Percentiles rank a stretch among this genome's conserved stretches.
phyloP scores from a whole-genome alignment of 2,113 vertebrate species.

The Embiotoca jacksoni region DNA sequence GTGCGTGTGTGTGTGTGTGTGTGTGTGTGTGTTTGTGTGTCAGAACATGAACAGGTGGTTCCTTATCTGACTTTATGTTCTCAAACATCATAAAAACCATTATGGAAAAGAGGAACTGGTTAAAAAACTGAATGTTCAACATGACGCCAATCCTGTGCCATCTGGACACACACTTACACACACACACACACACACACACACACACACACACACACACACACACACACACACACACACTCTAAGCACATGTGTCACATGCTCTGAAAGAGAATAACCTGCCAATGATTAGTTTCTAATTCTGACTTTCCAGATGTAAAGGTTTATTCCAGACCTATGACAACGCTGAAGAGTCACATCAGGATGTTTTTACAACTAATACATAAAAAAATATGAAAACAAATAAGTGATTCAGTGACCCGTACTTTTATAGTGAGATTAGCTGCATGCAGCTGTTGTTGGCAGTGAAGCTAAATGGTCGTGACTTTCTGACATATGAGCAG shows the following conservation, averaged over 20 bases:
- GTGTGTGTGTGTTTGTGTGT: too few relatives aligned
- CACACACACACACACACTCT: too few relatives aligned
- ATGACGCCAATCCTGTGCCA: constrained; percentile 18
- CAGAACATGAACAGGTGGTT: constrained; percentile 52
- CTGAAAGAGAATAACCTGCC: background rate
- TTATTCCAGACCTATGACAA: background rate
- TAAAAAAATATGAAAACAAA: constrained; percentile 6
- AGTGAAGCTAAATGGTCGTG: constrained; percentile 20
- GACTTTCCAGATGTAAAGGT: background rate
- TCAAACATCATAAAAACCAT: constrained; percentile 76
- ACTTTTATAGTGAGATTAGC: constrained; percentile 1
- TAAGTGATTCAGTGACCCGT: background rate
- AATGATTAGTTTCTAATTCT: constrained; percentile 5
- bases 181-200: too few relatives aligned
- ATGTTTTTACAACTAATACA: background rate
- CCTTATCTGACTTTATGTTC: constrained; percentile 63
- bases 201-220: too few relatives aligned
- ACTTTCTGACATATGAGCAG: constrained; percentile 45
- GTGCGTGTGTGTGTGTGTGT: too few relatives aligned
- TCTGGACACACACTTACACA: constrained; percentile 21
- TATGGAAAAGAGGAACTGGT: constrained; percentile 66
- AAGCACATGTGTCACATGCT: too few relatives aligned
- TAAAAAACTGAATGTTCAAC: constrained; percentile 45
- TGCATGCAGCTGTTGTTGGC: constrained; percentile 48
- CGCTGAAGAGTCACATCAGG: background rate